Evolutionary conservation across 2,888 invertebrate genomes (phyloP), one percentile per base, ranked within the genome.

Genomic region (Sphinx pinastri): DNA sequence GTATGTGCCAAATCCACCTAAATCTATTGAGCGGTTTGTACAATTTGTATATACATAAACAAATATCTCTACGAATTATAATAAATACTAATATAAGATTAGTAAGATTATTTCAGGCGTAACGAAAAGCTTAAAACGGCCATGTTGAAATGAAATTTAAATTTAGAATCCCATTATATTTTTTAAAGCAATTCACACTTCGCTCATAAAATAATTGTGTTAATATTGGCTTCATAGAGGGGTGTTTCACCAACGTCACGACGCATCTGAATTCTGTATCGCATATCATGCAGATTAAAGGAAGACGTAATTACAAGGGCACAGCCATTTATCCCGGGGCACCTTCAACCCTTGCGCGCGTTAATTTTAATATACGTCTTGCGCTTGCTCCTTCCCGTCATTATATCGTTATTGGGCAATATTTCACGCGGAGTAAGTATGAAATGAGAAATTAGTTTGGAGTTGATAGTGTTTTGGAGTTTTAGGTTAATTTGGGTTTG

Each of bases 391-490:
- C 78, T 83, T 86, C 84, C 82, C 84, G 82, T 84, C 82, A 85
- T 87, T 85, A 86, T 81, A 81, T 81, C 81, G 83, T 86, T 87
- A 87, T 84, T 84, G 82, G 82, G 79, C 77, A 77, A 84, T 87
- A 86, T 87, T 84, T 79, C 75, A 78, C 77, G 80, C 79, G 77
- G 76, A 80, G 31, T 31, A 4, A 38, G 49, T 19, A 19, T 19
- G 63, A 19, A 49, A 54, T 16, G n/a, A 13, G 16, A 2, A 49
- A 63, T 63, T 49, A 63, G 19, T 63, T 63, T 63, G 10, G 47
- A 19, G 19, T 47, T 47, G 19, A 63, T 19, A 19, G 19, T 13
- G 4, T 60, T 60, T 16, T 16, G 19, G 25, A 57, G 12, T 19
- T 25, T 19, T 19, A 57, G 38, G 6, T 3, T 38, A 38, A 25